Evolutionary conservation across 2,888 invertebrate genomes (phyloP), one percentile per base, ranked within the genome.

Genomic region (Drosophila paramelanica): DNA sequence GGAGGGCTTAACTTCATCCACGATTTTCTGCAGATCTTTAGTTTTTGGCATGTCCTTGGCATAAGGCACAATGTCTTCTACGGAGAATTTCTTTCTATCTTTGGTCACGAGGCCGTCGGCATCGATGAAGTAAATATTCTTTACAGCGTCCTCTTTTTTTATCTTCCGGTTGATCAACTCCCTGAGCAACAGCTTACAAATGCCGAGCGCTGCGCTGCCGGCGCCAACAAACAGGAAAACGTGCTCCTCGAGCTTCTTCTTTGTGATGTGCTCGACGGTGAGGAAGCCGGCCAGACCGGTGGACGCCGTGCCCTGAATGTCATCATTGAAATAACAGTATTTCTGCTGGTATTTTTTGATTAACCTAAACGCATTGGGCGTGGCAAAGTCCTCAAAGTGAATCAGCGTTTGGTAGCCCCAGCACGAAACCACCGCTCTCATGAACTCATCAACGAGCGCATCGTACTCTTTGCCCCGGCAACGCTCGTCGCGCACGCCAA

Each of bases 341-440:
- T 45, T 11, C 0, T 72, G 0, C 55, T 68, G 66, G 31, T 89
- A 86, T 5, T 66, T 88, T 0, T 66, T 39, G 14, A 89, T 46
- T 0, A 86, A 70, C 46, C 57, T 68, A 1, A 85, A 83, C 2
- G 85, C 85, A 27, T 85, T 75, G 8, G 68, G 70, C 5, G 89
- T 89, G 50, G 87, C 66, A 64, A 85, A 85, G 60, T 85, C 89
- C 38, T 85, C 85, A 14, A 85, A 89, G 5, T 86, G 89, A 5
- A 86, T 80, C 0, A 86, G 67, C 0, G 79, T 85, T 0, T 62
- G 11, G 0, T 8, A 6, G 5, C 85, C 87, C 6, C 47, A 89
- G 3, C 33, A 7, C 3, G 36, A 0, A 0, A 73, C 61, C 1
- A 80, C 47, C 0, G 68, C 33, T 0, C 80, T 55, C 58, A 86